A percentile compares a stretch with the other conserved stretches of the same genome.
Evolutionary conservation across 2,113 vertebrate species (phyloP).

Genomic region (Halichoeres trimaculatus): DNA sequence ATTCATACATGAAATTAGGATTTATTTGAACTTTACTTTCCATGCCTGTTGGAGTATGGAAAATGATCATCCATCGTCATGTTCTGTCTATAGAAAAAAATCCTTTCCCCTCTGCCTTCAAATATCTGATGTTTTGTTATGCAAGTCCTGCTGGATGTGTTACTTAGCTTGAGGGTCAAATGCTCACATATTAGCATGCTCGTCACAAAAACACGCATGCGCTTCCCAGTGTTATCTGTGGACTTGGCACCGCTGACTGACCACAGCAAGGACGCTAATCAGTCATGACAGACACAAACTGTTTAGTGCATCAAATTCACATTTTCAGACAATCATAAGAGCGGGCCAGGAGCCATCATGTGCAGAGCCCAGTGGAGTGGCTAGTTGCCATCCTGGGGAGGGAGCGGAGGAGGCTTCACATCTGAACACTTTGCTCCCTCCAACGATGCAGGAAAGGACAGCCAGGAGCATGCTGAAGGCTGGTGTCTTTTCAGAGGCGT

Average conservation of each 20-base stretch:
- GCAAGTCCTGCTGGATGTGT: slow-evolving; percentile 19
- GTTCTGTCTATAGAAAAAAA: neutral
- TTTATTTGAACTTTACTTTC: slow-evolving; percentile 23
- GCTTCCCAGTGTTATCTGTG: slow-evolving; percentile 45
- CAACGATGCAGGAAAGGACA: slow-evolving; percentile 47
- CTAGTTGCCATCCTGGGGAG: slow-evolving; percentile 63
- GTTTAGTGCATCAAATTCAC: slow-evolving; percentile 77
- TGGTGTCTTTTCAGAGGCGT: slow-evolving; percentile 52
- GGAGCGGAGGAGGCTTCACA: slow-evolving; percentile 44
- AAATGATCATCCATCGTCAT: neutral
- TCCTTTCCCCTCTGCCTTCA: neutral
- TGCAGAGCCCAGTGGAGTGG: slow-evolving; percentile 55
- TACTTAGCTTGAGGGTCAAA: slow-evolving; percentile 50
- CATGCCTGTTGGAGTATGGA: neutral
- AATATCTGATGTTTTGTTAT: slow-evolving; percentile 14
- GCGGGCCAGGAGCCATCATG: slow-evolving; percentile 60
- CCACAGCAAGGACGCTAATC: slow-evolving; percentile 71
- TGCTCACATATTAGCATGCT: slow-evolving; percentile 20
- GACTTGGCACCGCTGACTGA: slow-evolving; percentile 64
- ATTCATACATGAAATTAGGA: slow-evolving; percentile 37
- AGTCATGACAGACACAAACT: slow-evolving; percentile 77
- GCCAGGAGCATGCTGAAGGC: slow-evolving; percentile 41
- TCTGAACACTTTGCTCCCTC: slow-evolving; percentile 49
- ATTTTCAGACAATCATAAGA: slow-evolving; percentile 76
- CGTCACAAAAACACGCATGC: slow-evolving; percentile 12